Evolutionary conservation across 2,797 vertebrate genomes (phyloP), one percentile per base, ranked within the genome.

Genomic region (Melanogrammus aeglefinus): DNA sequence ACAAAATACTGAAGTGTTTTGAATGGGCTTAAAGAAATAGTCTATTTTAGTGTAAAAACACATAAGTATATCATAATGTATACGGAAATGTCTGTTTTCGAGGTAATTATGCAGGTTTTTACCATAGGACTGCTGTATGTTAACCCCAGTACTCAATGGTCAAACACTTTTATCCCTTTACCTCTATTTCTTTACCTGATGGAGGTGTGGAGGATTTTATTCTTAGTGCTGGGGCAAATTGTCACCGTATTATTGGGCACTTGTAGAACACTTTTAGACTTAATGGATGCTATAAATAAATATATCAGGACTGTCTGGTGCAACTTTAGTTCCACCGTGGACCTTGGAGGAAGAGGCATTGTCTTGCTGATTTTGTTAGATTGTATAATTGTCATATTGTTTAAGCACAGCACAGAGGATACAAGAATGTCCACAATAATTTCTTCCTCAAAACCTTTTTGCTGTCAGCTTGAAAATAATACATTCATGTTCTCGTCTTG

Each of bases 1-100:
- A 91, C 88, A 92, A 90, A 92, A 92, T 86, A 92, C 94, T 90
- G 86, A 87, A 92, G 88, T 94, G 93, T 94, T 94, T 94, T 92
- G 90, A 94, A 91, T 90, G 87, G 83, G 90, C 89, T 83, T 87
- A 86, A 92, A 89, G 91, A 95, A 94, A 94, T 88, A 92, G 90
- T 88, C 91, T 92, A 89, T 84, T 85, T 86, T 86, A 85, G 81
- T 39, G 6, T 44, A 44, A 27, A 41, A 29, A 74, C 38, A 27
- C 38, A 41, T n/a, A 13, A 6, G 73, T 44, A 44, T 44, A 41
- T 74, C 86, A 85, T 86, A 79, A 80, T 87, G 88, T 90, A 86
- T 92, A 84, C 91, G 87, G 77, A 88, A 85, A 88, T 90, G 92
- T 85, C 91, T 90, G 76, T 81, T 81, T 18, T 18, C 72, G 75